phyloP scores from a whole-genome alignment of 2,113 vertebrate species.

The Corythaixoides concolor region DNA sequence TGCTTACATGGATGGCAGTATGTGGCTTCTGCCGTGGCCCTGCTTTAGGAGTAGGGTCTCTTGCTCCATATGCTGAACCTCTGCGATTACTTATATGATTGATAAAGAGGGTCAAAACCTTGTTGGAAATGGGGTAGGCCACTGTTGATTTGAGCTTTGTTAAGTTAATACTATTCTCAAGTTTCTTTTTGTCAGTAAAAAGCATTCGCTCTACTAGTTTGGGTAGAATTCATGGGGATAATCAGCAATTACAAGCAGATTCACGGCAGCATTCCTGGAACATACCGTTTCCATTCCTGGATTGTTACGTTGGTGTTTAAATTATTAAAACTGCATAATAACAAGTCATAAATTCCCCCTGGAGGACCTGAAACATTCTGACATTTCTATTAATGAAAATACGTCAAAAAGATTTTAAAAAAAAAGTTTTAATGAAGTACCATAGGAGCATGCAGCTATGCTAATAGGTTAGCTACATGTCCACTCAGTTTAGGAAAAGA shows the following conservation, averaged over 20 bases:
- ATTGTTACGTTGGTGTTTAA: conserved; percentile 30
- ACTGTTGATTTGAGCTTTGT: background rate
- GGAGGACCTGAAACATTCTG: conserved; percentile 10
- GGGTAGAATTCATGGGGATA: background rate
- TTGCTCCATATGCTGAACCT: background rate
- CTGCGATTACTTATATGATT: background rate
- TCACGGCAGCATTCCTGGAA: conserved; percentile 14
- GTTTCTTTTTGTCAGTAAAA: background rate
- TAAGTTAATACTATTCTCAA: background rate
- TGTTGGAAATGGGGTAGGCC: background rate
- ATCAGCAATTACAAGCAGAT: conserved; percentile 36
- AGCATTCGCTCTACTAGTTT: background rate
- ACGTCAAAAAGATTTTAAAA: background rate
- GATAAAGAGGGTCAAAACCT: background rate
- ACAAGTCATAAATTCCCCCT: background rate
- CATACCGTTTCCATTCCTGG: conserved; percentile 26
- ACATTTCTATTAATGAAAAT: conserved; percentile 2
- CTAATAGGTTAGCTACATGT: background rate
- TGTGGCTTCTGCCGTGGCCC: background rate
- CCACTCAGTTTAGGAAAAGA: background rate
- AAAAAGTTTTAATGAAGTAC: background rate
- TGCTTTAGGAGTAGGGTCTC: background rate
- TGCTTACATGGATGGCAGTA: background rate
- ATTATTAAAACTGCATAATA: conserved; percentile 26
- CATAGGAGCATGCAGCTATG: background rate